Evolutionary conservation across 2,113 vertebrate genomes (phyloP), one percentile per base, ranked within the genome.

Genomic region (Cavia porcellus): DNA sequence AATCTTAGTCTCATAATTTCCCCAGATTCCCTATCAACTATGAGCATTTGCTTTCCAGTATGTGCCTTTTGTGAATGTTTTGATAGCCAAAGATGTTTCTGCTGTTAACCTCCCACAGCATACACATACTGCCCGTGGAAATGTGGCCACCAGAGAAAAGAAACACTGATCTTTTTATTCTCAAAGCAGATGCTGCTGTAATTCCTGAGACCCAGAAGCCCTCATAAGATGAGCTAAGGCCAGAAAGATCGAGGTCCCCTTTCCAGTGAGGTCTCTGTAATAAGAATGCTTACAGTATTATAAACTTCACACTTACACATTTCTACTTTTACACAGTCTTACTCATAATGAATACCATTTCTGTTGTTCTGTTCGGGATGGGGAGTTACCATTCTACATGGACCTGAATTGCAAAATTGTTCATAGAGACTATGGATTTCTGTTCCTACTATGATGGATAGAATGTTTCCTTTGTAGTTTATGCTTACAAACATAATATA

Each of bases 391-490:
- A n/a, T 91, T 96, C 89, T 89, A 87, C 62, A 38, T 93, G 91
- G 42, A 55, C 61, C 92, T 90, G 66, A 96, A 97, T 80, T 89
- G 30, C 83, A 96, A 20, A 96, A 81, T 42, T 95, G 80, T 96
- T 83, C 70, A 47, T 64, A 91, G 57, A 93, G 50, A 80, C 70
- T 86, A 2, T 77, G 55, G 66, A 47, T 61, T 87, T 85, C 42
- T 93, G n/a, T n/a, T 70, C 50, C 59, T 93, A 38, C 72, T 79
- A 5, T 77, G 35, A 50, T 92, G 55, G 13, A 32, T 70, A n/a
- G 77, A 82, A 91, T 90, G n/a, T 92, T 86, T 93, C 95, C 85
- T 95, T 96, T 96, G 66, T 98, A 96, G 52, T 72, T 89, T 92
- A 82, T 89, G 52, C 79, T 90, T 95, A 85, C 77, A 95, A 97